Base-by-base conservation (phyloP, 2,888 invertebrate species). In the Kryphioiulus occultus region DNA sequence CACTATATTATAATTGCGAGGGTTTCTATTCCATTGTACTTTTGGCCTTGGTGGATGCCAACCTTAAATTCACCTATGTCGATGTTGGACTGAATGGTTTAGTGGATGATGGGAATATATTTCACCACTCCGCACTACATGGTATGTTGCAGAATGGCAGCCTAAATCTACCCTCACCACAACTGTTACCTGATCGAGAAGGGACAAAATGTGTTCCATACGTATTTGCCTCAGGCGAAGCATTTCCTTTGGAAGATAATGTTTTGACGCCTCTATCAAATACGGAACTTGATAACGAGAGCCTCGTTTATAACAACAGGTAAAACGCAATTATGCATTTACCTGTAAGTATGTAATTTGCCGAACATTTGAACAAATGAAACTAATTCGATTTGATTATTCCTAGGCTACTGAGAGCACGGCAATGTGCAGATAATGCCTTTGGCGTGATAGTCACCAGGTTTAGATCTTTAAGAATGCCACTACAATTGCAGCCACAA, bases 201-300 rank as follows among this genome's bases (percentile, higher is more conserved):
- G 17, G 53, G 0, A n/a, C 1, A 47, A 47, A 30, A 39, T 22
- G 22, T 44, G 39, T 87, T 19, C 90, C 89, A 15, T 88, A 88
- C 85, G 89, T 90, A 19, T 26, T 90, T 39, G 88, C 90, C 12
- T 90, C 87, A 10, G 89, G 89, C 85, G 88, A 90, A 53, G 90
- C 90, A 17, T 90, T 90, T 88, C 88, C 89, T 22, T 83, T 90
- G 26, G 78, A 86, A 15, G 42, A 82, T 19, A 83, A 89, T 68
- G 44, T 90, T 10, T 87, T 90, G 89, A 42, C 86, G 17, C 89
- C 89, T 5, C 89, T 86, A 82, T 82, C 88, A n/a, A 44, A 83
- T 30, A 47, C n/a, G n/a, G 35, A 86, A 42, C 39, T 89, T 35
- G 26, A 44, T 22, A 30, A 87, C 2, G 84, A 68, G n/a, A 30